Evolutionary conservation across 2,888 invertebrate genomes (phyloP), one percentile per base, ranked within the genome.

Genomic region (Carabus problematicus): DNA sequence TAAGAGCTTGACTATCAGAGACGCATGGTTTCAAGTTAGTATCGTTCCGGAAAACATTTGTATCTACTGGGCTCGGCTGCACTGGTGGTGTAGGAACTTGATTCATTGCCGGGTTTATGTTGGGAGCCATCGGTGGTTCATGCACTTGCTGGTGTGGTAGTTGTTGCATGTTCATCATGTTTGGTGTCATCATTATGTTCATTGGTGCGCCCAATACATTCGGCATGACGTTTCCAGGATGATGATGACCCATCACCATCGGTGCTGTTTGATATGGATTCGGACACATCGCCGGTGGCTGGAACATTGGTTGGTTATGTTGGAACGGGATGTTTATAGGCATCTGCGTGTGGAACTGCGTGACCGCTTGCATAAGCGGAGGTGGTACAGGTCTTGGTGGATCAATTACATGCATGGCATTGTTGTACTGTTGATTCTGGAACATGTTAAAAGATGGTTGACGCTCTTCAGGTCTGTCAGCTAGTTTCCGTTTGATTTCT

Each of bases 401-500:
- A 1, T 42, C 54, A n/a, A 66, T 59, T 47, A 47, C 29, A 6
- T 12, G 52, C 9, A 18, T 14, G 14, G 49, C 11, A 19, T 52
- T 52, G n/a, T 52, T 52, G 19, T 18, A 52, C 14, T 16, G 29
- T 29, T 29, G 11, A 18, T 14, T 18, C 18, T 2, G 16, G 16
- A 52, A 18, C 18, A 52, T 12, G 12, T 43, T 16, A 16, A 16
- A 43, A 41, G 59, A 8, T 2, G 18, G 11, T 9, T 18, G 7
- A 43, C n/a, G 41, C 6, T 14, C 59, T 55, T 55, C 59, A 29
- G 16, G 59, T 63, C 70, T 70, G 66, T 75, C 76, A 18, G 76
- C 77, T 40, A 81, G 72, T 72, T 80, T 80, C 18, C 76, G 76
- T 11, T 78, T 77, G 40, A 82, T 73, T 73, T 82, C 82, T 68